A percentile compares a stretch with the other conserved stretches of the same genome.
These are phyloP conservation scores for Drosophila pachea DNA, from an alignment of 1,140 invertebrate genomes.

Conservation along the genomic window DNA sequence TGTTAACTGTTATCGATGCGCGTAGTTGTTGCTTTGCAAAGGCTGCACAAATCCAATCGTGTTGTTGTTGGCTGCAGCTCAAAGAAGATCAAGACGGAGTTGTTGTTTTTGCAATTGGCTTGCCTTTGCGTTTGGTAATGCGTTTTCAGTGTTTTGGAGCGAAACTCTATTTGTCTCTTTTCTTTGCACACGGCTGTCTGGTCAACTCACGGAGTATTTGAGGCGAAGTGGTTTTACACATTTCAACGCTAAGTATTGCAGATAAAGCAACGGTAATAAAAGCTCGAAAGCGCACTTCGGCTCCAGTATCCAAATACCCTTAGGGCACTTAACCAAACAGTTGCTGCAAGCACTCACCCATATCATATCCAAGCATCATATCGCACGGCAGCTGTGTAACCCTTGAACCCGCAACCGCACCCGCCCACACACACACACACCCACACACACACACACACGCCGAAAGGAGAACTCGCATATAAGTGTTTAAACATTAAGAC, in stretches of 20 bases:
- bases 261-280: too few species aligned
- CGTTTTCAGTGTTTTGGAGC: too few species aligned
- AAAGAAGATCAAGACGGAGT: neutral
- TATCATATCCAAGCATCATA: conserved; percentile 31
- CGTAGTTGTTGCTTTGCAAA: neutral
- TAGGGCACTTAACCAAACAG: neutral
- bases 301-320: neutral
- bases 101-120: neutral
- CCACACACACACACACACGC: conserved; percentile 8
- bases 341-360: conserved; percentile 11
- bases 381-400: conserved; percentile 10
- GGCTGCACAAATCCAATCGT: too few species aligned
- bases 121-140: neutral
- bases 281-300: neutral
- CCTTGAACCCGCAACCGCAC: neutral
- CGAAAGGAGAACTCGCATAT: conserved; percentile 48
- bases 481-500: conserved; percentile 62
- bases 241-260: too few species aligned
- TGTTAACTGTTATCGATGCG: neutral
- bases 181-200: neutral
- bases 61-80: neutral
- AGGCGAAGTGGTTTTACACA: too few species aligned
- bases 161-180: neutral
- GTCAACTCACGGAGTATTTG: too few species aligned
- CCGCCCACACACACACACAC: conserved; percentile 5